Evolutionary conservation across 2,888 invertebrate species (phyloP).

Genomic region (Microctonus hyperodae): DNA sequence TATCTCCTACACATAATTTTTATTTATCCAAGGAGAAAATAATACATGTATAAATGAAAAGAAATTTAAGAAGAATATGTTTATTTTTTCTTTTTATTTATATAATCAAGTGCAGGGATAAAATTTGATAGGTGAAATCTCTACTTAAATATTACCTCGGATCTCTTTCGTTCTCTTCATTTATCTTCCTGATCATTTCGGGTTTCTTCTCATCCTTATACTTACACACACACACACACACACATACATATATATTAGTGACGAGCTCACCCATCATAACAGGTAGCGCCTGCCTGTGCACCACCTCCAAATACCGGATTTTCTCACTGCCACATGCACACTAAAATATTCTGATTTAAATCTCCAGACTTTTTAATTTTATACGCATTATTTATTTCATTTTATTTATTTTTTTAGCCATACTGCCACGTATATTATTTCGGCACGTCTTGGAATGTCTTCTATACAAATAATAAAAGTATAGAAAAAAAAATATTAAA

Average conservation of each 20-base stretch:
- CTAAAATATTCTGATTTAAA: not conserved
- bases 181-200: not conserved
- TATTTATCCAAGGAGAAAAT: not conserved
- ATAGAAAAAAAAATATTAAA: not conserved
- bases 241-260: constrained; percentile 10
- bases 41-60: not conserved
- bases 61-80: not conserved
- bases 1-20: too few species aligned
- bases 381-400: not conserved
- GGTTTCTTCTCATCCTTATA: not conserved
- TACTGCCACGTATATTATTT: not conserved
- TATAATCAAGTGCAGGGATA: not conserved
- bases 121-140: constrained; percentile 13
- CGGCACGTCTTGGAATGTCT: constrained; percentile 2
- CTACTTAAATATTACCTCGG: not conserved
- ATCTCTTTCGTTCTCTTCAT: not conserved
- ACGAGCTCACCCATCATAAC: constrained; percentile 35
- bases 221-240: too few species aligned
- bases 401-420: not conserved
- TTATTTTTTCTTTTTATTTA: too few species aligned
- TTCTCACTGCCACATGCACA: constrained; percentile 8
- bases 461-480: not conserved
- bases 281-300: constrained; percentile 31
- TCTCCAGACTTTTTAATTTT: constrained; percentile 17
- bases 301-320: constrained; percentile 29